A percentile compares a stretch with the other conserved stretches of the same genome.
phyloP scores from a whole-genome alignment of 2,797 vertebrate genomes.

The Eurystomus glaucurus region DNA sequence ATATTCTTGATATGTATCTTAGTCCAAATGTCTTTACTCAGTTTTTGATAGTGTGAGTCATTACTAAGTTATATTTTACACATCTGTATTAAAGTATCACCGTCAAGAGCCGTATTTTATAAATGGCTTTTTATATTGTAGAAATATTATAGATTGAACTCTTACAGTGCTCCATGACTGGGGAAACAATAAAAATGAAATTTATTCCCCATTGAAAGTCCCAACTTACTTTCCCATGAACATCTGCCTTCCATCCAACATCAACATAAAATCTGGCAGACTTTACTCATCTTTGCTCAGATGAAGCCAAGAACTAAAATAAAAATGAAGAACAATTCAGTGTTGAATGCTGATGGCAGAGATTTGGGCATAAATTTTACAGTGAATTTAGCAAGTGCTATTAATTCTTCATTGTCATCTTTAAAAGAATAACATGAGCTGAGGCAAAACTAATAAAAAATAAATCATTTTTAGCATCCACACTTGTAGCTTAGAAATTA shows the following conservation, averaged over 20 bases:
- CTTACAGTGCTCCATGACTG: neutral
- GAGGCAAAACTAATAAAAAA: neutral
- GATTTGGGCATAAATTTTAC: neutral
- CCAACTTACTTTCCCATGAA: neutral
- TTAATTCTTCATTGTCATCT: neutral
- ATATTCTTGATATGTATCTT: neutral
- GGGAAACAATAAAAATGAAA: neutral
- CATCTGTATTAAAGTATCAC: neutral
- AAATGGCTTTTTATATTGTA: neutral
- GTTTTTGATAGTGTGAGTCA: neutral
- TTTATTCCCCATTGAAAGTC: conserved; percentile 1
- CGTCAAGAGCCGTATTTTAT: neutral
- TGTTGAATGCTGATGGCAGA: neutral
- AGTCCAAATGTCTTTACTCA: neutral
- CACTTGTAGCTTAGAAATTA: neutral
- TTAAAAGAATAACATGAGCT: neutral
- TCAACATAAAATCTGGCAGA: conserved; percentile 3
- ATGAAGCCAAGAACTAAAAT: conserved; percentile 8
- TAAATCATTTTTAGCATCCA: neutral
- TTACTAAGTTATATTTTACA: neutral
- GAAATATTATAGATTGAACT: neutral
- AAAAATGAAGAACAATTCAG: conserved; percentile 12
- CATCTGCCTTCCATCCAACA: neutral
- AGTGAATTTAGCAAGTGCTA: neutral
- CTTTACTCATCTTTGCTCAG: conserved; percentile 2